Evolutionary conservation across 2,888 invertebrate species (phyloP), one percentile per base, ranked within the genome.

Genomic region (Lissocephala sabroskyi): DNA sequence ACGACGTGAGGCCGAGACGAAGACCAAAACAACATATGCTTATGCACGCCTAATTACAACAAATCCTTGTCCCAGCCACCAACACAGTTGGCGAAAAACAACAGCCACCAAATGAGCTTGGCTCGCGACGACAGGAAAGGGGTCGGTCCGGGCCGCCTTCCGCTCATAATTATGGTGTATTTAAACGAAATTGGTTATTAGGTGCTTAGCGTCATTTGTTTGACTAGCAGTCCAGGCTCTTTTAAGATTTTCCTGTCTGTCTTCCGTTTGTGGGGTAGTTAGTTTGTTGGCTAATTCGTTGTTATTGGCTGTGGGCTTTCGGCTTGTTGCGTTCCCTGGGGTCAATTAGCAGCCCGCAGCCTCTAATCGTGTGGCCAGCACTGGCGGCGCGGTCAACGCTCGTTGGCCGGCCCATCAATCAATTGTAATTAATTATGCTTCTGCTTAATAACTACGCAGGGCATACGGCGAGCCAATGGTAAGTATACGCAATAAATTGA

Each of bases 181-280:
- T 78, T 73, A 60, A n/a, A 57, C 59, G 65, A 79, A 74, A 74
- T 74, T 74, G 78, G 79, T 78, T 74, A 74, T 79, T 75, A 79
- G 71, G 74, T 78, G 79, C 76, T 73, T 78, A 71, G 65, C 77
- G 74, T 74, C 71, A 76, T 71, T 79, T 71, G 74, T 68, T 75
- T 56, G 62, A 68, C 77, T 53, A 49, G 45, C 29, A n/a, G n/a
- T n/a, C n/a, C n/a, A n/a, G n/a, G n/a, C n/a, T n/a, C n/a, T n/a
- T n/a, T n/a, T n/a, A n/a, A n/a, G n/a, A n/a, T n/a, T n/a, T n/a
- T n/a, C n/a, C 19, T 7, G 5, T 26, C 33, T 42, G 42, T 10
- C 30, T 11, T 10, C n/a, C 30, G 3, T 30, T 30, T 4, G n/a
- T 10, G 3, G 23, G 23, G 4, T 23, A 23, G 23, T 23, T 7